phyloP scores from a whole-genome alignment of 2,888 invertebrate genomes.

The Archips crataeganus region DNA sequence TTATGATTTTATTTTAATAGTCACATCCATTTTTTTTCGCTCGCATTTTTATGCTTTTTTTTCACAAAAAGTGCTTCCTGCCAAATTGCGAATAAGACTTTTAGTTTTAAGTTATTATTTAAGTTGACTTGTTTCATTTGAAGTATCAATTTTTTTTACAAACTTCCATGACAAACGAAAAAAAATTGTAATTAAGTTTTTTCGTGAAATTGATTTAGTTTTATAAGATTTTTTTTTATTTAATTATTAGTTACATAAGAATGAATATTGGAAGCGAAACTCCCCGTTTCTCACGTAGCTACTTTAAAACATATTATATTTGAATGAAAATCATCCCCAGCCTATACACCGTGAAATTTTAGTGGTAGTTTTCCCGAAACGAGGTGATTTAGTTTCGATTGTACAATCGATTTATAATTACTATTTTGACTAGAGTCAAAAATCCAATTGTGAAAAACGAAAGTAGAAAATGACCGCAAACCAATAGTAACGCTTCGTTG shows the following conservation, averaged over 20 bases:
- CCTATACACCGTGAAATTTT: too few relatives aligned
- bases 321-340: too few relatives aligned
- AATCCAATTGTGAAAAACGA: too few relatives aligned
- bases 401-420: too few relatives aligned
- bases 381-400: too few relatives aligned
- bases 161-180: not conserved
- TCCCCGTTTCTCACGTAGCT: too few relatives aligned
- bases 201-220: not conserved
- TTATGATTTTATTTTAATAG: slow-evolving; percentile 59
- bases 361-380: too few relatives aligned
- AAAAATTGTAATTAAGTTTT: not conserved
- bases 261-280: too few relatives aligned
- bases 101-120: slow-evolving; percentile 18
- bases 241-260: not conserved
- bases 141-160: not conserved
- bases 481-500: too few relatives aligned
- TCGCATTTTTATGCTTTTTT: slow-evolving; percentile 36
- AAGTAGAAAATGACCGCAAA: too few relatives aligned
- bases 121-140: slow-evolving; percentile 11
- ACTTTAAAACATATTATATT: too few relatives aligned
- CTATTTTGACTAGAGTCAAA: too few relatives aligned
- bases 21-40: slow-evolving; percentile 69
- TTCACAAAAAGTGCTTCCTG: slow-evolving; percentile 41
- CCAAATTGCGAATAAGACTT: slow-evolving; percentile 37
- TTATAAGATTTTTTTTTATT: slow-evolving; percentile 1